Evolutionary conservation across 2,888 invertebrate genomes (phyloP).

Genomic region (Nephrotoma flavescens): DNA sequence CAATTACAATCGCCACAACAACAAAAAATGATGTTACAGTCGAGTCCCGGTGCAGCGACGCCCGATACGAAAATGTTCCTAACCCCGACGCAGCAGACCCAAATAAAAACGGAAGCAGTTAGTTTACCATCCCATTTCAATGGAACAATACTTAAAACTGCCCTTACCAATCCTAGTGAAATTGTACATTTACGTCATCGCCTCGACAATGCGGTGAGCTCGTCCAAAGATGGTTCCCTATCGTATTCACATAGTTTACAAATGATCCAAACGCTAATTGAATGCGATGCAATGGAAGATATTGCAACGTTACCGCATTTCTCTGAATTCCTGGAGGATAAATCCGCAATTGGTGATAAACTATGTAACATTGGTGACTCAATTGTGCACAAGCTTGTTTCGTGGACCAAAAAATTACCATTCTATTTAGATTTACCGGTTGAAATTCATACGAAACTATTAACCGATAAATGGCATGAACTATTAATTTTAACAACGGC

Average conservation of each 20-base stretch:
- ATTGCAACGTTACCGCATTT: slow-evolving; percentile 85
- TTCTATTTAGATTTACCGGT: slow-evolving; percentile 94
- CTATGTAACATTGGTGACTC: slow-evolving; percentile 94
- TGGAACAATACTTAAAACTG: slow-evolving; percentile 87
- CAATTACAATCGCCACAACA: slow-evolving; percentile 27
- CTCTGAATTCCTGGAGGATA: slow-evolving; percentile 79
- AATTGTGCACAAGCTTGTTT: slow-evolving; percentile 94
- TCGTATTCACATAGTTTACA: slow-evolving; percentile 70
- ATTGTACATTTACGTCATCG: slow-evolving; percentile 77
- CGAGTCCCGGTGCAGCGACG: slow-evolving; percentile 19
- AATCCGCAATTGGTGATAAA: slow-evolving; percentile 81
- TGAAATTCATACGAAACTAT: slow-evolving; percentile 84
- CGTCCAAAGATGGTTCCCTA: slow-evolving; percentile 68
- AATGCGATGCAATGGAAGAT: slow-evolving; percentile 94
- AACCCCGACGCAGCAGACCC: slow-evolving; percentile 20
- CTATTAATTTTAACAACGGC: slow-evolving; percentile 85
- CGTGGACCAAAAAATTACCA: slow-evolving; percentile 96
- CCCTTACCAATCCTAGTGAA: slow-evolving; percentile 87
- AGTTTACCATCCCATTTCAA: slow-evolving; percentile 58
- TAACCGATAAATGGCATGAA: slow-evolving; percentile 98
- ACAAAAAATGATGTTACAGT: slow-evolving; percentile 23
- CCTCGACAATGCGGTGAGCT: slow-evolving; percentile 76
- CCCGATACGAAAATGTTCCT: slow-evolving; percentile 20
- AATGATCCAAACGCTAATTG: slow-evolving; percentile 85
- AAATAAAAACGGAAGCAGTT: slow-evolving; percentile 9